Evolutionary conservation across 2,888 invertebrate species (phyloP).

Genomic region (Xanthia icteritia): DNA sequence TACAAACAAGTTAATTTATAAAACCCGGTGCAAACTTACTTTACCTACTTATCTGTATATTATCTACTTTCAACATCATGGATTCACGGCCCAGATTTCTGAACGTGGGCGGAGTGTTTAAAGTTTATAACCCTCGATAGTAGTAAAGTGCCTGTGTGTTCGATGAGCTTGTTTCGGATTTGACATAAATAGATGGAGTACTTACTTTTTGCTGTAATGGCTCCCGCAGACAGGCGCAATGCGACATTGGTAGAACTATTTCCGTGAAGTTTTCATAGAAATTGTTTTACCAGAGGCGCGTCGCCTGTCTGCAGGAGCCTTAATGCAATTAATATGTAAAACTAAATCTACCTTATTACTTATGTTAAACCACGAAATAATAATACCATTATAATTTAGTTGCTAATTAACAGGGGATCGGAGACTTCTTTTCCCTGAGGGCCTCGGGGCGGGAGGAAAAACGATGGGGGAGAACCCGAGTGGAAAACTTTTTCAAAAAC

Average conservation of each 20-base stretch:
- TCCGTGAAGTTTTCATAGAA: too few species aligned
- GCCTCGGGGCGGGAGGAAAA: not conserved
- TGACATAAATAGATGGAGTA: too few species aligned
- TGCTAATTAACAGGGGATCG: not conserved
- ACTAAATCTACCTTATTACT: not conserved
- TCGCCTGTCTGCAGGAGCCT: too few species aligned
- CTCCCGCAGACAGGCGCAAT: too few species aligned
- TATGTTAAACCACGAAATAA: not conserved
- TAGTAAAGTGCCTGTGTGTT: not conserved
- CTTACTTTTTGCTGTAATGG: too few species aligned
- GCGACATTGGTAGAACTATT: too few species aligned
- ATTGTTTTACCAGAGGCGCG: too few species aligned
- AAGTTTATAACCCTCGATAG: conserved; percentile 1
- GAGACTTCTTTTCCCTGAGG: not conserved
- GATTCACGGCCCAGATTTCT: conserved; percentile 14
- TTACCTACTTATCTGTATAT: not conserved
- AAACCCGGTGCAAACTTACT: not conserved
- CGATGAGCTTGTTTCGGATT: not conserved
- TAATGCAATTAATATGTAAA: not conserved
- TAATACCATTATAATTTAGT: not conserved
- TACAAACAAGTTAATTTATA: too few species aligned
- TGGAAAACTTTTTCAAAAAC: not conserved
- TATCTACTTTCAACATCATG: conserved; percentile 10
- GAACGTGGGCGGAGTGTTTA: conserved; percentile 7
- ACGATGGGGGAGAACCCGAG: too few species aligned